phyloP scores from a whole-genome alignment of 2,797 vertebrate genomes.

The Lindbergichthys nudifrons region DNA sequence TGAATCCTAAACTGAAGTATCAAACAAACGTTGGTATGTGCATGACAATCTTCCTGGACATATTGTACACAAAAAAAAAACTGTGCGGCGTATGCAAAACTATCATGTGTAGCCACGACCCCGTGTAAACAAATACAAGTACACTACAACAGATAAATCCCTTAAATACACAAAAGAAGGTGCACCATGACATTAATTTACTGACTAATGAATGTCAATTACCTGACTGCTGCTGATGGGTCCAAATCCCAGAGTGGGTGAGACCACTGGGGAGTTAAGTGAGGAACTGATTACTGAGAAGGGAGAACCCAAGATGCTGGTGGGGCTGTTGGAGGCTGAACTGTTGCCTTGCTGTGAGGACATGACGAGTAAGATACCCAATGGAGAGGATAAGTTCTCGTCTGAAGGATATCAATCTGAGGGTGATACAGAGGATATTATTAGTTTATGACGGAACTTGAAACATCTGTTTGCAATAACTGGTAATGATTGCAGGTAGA shows the following conservation, averaged over 20 bases:
- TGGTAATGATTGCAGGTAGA: background rate
- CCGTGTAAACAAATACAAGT: background rate
- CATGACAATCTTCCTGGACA: background rate
- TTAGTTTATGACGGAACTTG: background rate
- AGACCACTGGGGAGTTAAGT: conserved; percentile 88
- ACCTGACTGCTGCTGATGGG: conserved; percentile 92
- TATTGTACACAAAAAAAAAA: background rate
- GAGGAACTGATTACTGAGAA: conserved; percentile 92
- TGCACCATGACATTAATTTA: background rate
- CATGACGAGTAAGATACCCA: conserved; percentile 72
- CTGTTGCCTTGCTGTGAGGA: conserved; percentile 82
- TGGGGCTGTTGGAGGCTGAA: conserved; percentile 86
- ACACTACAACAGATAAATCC: background rate
- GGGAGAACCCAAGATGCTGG: conserved; percentile 88
- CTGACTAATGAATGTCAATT: conserved; percentile 23
- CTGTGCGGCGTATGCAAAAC: background rate
- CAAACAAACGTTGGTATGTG: too few relatives aligned
- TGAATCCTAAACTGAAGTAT: too few relatives aligned
- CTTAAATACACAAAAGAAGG: background rate
- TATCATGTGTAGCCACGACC: background rate
- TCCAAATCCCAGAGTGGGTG: conserved; percentile 89
- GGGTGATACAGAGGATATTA: conserved; percentile 18
- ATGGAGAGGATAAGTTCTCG: conserved; percentile 67
- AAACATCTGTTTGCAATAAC: background rate
- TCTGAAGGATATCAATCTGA: conserved; percentile 85